Evolutionary conservation across 2,888 invertebrate genomes (phyloP).

Genomic region (Cynaeus angustus): DNA sequence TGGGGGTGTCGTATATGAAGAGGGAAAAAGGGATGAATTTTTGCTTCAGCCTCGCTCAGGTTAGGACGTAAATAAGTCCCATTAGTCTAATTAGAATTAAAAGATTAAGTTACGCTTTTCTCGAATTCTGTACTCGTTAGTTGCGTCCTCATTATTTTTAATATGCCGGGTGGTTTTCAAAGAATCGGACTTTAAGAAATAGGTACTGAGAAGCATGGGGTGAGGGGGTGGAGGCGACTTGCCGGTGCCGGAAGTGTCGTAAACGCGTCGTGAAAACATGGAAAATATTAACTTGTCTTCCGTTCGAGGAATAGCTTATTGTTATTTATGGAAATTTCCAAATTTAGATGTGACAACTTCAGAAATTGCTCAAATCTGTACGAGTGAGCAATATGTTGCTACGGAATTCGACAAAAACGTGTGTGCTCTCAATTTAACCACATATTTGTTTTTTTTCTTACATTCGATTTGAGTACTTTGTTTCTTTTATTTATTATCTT

Average conservation of each 20-base stretch:
- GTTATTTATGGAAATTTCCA: no score
- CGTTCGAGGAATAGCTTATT: neutral
- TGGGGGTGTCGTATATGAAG: constrained; percentile 6
- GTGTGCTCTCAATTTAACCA: no score
- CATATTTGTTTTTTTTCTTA: no score
- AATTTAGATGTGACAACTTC: no score
- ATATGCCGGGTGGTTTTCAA: constrained; percentile 19
- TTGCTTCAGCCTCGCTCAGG: neutral
- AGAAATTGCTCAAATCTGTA: no score
- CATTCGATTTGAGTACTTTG: no score
- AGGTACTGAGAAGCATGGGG: neutral
- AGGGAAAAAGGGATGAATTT: constrained; percentile 11
- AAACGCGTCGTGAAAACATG: neutral
- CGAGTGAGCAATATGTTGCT: no score
- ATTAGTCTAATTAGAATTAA: constrained; percentile 46
- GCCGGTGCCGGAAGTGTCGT: constrained; percentile 1
- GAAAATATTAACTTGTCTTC: neutral
- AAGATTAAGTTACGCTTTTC: constrained; percentile 44
- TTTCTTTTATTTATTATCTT: no score
- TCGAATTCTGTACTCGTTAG: constrained; percentile 33
- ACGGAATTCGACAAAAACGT: no score
- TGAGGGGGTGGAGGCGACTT: neutral
- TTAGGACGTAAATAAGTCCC: constrained; percentile 33
- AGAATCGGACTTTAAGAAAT: neutral
- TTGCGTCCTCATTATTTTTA: constrained; percentile 49